Conservation (phyloP, 30 jellyfish, hydroid and myxozoan species). For the Aurelia aurita region DNA sequence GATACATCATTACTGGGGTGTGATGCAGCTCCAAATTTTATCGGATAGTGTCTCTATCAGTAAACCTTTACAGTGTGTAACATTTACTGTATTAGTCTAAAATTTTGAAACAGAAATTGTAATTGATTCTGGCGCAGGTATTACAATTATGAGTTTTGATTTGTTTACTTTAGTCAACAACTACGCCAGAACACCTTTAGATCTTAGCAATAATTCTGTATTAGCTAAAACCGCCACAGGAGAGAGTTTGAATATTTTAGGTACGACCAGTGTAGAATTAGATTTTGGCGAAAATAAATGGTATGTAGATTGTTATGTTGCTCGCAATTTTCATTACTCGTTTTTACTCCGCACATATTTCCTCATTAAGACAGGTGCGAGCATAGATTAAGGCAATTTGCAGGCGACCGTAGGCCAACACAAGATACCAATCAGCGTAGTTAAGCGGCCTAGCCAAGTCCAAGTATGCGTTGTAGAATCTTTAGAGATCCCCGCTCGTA, state of each 20-base stretch:
- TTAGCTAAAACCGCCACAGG: constrained; percentile 31
- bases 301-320: constrained; percentile 48
- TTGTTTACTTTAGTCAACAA: constrained; percentile 4
- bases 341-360: constrained; percentile 30
- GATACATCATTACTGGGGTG: no score
- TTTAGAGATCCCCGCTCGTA: constrained; percentile 26
- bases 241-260: constrained; percentile 3
- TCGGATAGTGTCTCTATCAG: not conserved
- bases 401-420: constrained; percentile 1
- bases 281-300: constrained; percentile 24
- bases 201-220: not conserved
- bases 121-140: constrained; percentile 53
- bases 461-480: constrained; percentile 9
- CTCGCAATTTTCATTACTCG: constrained; percentile 5
- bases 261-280: constrained; percentile 21
- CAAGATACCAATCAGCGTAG: constrained; percentile 9
- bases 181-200: not conserved
- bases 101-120: constrained; percentile 14
- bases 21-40: no score
- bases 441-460: constrained; percentile 1
- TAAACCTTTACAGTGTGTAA: constrained; percentile 21
- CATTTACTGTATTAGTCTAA: not conserved
- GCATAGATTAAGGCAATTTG: constrained; percentile 15
- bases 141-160: constrained; percentile 17
- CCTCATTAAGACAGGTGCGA: constrained; percentile 27